These are phyloP conservation scores for Abrostola tripartita DNA, from an alignment of 2,888 invertebrate genomes.

Conservation along the genomic window DNA sequence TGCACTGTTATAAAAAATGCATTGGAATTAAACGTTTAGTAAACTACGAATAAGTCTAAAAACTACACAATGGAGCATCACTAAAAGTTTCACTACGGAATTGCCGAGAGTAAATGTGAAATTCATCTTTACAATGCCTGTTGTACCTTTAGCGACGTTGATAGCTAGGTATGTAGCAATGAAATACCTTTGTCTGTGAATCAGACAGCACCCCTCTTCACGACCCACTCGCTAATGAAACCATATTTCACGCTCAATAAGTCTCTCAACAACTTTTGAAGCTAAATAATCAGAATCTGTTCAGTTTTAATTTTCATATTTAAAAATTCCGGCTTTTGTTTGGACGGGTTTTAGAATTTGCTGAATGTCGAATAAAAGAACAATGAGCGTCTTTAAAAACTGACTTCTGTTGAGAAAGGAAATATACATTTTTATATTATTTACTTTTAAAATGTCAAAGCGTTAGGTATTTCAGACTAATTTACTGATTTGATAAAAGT, in stretches of 20 bases:
- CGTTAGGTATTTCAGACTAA: too few species aligned
- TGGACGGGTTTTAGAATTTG: background rate
- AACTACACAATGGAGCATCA: background rate
- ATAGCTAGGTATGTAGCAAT: conserved; percentile 57
- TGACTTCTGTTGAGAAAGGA: too few species aligned
- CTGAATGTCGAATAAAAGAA: too few species aligned
- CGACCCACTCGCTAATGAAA: conserved; percentile 61
- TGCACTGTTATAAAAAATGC: background rate
- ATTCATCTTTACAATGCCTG: conserved; percentile 56
- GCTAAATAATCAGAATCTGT: conserved; percentile 13
- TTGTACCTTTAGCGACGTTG: conserved; percentile 46
- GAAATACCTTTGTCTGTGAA: conserved; percentile 62
- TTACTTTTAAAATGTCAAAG: too few species aligned
- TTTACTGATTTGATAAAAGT: too few species aligned
- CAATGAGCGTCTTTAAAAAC: too few species aligned
- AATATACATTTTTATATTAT: too few species aligned
- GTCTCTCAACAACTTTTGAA: conserved; percentile 43
- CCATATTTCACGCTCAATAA: conserved; percentile 63
- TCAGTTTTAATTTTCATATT: background rate
- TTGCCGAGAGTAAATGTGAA: conserved; percentile 27
- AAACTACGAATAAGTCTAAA: background rate
- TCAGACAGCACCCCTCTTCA: conserved; percentile 55
- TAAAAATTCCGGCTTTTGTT: background rate
- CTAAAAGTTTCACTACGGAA: background rate
- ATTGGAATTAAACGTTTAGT: background rate